These are phyloP conservation scores for Pituophis catenifer DNA, from an alignment of 2,113 vertebrate species.

Conservation along the genomic window DNA sequence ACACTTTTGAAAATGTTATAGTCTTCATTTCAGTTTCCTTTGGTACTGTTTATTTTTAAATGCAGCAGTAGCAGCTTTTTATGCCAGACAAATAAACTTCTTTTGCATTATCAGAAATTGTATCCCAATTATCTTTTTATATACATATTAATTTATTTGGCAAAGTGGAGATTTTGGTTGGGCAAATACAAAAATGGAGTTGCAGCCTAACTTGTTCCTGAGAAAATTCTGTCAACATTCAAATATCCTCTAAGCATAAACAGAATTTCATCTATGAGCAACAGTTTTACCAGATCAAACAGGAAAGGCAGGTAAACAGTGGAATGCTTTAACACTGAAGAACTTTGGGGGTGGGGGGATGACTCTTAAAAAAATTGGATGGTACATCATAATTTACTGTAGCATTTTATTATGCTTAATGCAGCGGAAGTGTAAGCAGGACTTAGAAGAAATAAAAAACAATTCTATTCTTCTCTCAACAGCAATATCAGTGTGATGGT, in stretches of 20 bases:
- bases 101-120: not conserved
- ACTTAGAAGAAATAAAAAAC: constrained; percentile 62
- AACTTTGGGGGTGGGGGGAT: constrained; percentile 31
- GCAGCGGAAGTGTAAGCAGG: constrained; percentile 60
- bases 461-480: constrained; percentile 63
- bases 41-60: not conserved
- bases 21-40: not conserved
- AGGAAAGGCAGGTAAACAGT: not conserved
- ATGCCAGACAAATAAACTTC: not conserved
- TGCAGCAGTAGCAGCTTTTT: not conserved
- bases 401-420: constrained; percentile 65
- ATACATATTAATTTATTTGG: not conserved
- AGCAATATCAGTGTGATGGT: constrained; percentile 57
- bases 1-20: not conserved
- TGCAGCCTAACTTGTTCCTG: not conserved
- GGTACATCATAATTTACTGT: constrained; percentile 47
- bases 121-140: not conserved
- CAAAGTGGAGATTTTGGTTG: not conserved
- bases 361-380: constrained; percentile 35
- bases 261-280: not conserved
- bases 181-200: not conserved
- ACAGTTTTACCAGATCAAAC: not conserved
- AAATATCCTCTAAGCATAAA: not conserved
- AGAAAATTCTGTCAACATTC: not conserved
- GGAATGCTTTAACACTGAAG: constrained; percentile 16